phyloP scores from a whole-genome alignment of 2,888 invertebrate species.

The Caenorhabditis afra region DNA sequence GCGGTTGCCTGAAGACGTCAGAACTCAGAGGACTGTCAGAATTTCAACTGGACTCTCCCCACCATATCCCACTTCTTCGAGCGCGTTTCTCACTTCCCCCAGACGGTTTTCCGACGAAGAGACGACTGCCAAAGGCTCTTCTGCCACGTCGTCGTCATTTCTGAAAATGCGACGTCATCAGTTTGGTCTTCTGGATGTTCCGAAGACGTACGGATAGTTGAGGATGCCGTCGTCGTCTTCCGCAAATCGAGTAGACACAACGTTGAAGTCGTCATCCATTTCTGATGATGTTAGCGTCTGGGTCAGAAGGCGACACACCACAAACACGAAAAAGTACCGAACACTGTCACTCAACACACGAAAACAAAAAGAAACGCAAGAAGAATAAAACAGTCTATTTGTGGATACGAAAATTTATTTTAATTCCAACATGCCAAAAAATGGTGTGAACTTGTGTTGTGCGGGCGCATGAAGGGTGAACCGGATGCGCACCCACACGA shows the following conservation, averaged over 20 bases:
- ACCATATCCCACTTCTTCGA: conserved; percentile 44
- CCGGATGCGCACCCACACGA: conserved; percentile 7
- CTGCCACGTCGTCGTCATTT: conserved; percentile 27
- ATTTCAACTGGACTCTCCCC: background rate
- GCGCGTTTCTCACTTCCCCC: conserved; percentile 29
- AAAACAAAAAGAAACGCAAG: background rate
- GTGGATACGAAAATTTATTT: conserved; percentile 41
- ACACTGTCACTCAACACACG: conserved; percentile 38
- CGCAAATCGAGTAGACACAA: conserved; percentile 39
- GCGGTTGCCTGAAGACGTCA: conserved; percentile 14
- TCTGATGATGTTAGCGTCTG: background rate
- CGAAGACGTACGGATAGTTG: conserved; percentile 58
- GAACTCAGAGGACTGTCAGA: background rate
- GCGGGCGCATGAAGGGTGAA: background rate
- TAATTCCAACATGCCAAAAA: conserved; percentile 52
- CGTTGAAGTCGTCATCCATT: conserved; percentile 65
- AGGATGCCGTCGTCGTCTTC: conserved; percentile 46
- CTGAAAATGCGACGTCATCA: conserved; percentile 12
- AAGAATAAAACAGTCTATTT: background rate
- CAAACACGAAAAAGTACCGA: conserved; percentile 9
- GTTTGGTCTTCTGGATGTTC: background rate
- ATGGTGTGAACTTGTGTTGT: conserved; percentile 10
- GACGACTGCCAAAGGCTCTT: conserved; percentile 33
- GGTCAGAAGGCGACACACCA: conserved; percentile 5
- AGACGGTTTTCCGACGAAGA: background rate